Conservation (phyloP, 2,888 invertebrate species). For the Lottia gigantea region DNA sequence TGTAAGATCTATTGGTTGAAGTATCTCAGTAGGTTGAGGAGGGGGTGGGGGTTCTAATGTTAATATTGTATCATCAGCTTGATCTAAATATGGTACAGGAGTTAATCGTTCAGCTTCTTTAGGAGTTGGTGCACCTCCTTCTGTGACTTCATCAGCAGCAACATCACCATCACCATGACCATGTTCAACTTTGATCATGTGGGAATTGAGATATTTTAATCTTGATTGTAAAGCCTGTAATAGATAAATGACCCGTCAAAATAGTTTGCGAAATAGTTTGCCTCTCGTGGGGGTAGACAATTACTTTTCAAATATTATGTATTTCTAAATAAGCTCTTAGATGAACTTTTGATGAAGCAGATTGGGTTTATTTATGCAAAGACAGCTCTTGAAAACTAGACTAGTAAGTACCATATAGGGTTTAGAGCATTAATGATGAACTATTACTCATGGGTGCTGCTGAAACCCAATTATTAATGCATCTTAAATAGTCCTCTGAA, state of each 20-base stretch:
- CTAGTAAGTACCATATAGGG: too few relatives aligned
- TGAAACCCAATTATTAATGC: too few relatives aligned
- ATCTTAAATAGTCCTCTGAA: too few relatives aligned
- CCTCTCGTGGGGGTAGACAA: too few relatives aligned
- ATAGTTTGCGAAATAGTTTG: too few relatives aligned
- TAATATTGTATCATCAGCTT: conserved; percentile 50
- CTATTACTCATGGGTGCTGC: neutral
- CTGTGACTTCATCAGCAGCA: conserved; percentile 31
- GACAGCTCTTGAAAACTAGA: too few relatives aligned
- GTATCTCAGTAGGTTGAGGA: conserved; percentile 58
- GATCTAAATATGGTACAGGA: conserved; percentile 46
- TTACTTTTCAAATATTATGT: too few relatives aligned
- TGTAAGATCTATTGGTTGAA: conserved; percentile 62
- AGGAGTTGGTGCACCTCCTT: conserved; percentile 36
- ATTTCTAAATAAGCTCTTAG: too few relatives aligned
- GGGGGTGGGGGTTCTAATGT: conserved; percentile 61
- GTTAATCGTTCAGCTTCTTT: conserved; percentile 27
- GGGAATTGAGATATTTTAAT: conserved; percentile 62
- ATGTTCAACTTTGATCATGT: conserved; percentile 57
- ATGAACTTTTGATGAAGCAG: too few relatives aligned
- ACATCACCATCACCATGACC: conserved; percentile 38
- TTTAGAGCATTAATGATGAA: neutral
- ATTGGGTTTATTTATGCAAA: too few relatives aligned
- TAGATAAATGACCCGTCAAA: neutral
- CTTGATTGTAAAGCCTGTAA: conserved; percentile 63